Conservation (phyloP, 2,113 vertebrate genomes). For the Thunnus maccoyii region DNA sequence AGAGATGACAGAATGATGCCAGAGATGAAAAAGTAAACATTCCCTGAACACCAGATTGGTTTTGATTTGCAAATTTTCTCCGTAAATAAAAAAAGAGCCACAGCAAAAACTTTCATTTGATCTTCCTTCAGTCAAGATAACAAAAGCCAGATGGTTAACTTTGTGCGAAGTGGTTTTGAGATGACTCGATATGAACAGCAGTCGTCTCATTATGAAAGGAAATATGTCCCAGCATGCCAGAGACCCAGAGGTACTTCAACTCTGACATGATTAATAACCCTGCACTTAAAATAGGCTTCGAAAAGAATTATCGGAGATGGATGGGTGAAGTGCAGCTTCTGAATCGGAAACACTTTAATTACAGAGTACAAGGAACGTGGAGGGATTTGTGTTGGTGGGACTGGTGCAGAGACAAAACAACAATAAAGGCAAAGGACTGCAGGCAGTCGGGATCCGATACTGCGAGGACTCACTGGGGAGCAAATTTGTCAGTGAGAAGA, state of each 20-base stretch:
- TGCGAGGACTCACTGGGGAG: not conserved
- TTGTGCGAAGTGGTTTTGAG: constrained; percentile 10
- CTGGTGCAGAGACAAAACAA: constrained; percentile 1
- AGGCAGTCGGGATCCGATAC: not conserved
- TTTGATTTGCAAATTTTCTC: not conserved
- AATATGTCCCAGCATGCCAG: constrained; percentile 39
- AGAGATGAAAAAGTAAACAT: not conserved
- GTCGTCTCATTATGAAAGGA: constrained; percentile 28
- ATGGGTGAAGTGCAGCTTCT: constrained; percentile 18
- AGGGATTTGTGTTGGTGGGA: constrained; percentile 37
- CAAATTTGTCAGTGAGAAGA: not conserved
- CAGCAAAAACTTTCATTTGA: not conserved
- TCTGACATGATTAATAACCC: constrained; percentile 58
- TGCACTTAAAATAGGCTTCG: constrained; percentile 54
- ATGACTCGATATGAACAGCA: not conserved
- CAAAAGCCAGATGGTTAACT: constrained; percentile 40
- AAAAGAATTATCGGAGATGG: constrained; percentile 47
- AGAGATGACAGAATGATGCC: not conserved
- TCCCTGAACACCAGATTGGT: not conserved
- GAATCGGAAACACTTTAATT: constrained; percentile 40
- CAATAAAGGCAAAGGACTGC: constrained; percentile 13
- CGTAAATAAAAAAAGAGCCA: no score
- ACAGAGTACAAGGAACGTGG: constrained; percentile 12
- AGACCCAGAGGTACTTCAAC: constrained; percentile 29
- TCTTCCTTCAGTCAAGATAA: constrained; percentile 1